phyloP scores from a whole-genome alignment of 2,888 invertebrate genomes.

The Candidula unifasciata region DNA sequence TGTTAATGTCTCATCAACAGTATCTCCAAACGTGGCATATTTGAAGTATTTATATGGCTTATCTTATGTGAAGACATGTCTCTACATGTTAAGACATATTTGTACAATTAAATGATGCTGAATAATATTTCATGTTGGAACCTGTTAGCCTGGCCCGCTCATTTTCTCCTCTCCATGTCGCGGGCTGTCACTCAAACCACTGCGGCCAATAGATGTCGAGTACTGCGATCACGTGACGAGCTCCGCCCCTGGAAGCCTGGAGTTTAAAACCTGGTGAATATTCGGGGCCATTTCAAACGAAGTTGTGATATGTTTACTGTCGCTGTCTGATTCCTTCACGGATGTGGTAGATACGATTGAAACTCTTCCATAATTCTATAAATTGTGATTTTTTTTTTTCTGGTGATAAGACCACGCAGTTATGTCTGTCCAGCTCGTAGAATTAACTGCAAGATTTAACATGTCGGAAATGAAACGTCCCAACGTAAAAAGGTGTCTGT shows the following conservation, averaged over 20 bases:
- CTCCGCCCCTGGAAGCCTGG: neutral
- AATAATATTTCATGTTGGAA: neutral
- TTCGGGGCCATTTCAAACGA: neutral
- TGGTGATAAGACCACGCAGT: neutral
- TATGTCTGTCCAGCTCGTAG: neutral
- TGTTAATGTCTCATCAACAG: no score
- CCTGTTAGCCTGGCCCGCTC: neutral
- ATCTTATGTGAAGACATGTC: neutral
- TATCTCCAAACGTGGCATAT: neutral
- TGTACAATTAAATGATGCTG: neutral
- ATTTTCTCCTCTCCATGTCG: neutral
- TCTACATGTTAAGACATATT: neutral
- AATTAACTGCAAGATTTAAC: neutral
- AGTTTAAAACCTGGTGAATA: neutral
- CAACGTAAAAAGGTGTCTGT: conserved; percentile 4
- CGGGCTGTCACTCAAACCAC: neutral
- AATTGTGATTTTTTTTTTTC: neutral
- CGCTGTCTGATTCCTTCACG: neutral
- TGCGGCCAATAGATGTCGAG: neutral
- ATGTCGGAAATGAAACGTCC: conserved; percentile 9
- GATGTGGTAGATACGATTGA: neutral
- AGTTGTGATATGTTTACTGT: neutral
- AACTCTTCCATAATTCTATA: neutral
- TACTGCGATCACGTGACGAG: neutral
- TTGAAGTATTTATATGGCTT: conserved; percentile 11